Evolutionary conservation across 1,140 invertebrate species (phyloP), one percentile per base, ranked within the genome.

Genomic region (Trichomalopsis sarcophagae): DNA sequence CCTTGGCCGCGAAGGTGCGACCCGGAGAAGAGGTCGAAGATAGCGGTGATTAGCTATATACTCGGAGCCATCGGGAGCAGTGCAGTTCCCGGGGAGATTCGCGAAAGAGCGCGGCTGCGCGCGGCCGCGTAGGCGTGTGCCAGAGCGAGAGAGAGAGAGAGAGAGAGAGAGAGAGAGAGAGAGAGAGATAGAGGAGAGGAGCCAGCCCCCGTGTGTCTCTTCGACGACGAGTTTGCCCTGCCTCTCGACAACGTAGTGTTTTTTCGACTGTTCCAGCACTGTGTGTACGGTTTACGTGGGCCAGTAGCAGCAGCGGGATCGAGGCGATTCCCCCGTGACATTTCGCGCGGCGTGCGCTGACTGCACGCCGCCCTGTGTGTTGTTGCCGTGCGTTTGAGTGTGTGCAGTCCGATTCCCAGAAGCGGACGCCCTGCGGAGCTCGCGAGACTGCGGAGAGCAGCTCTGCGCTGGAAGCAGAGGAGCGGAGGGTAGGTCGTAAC

Each of bases 51-150:
- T 44, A 44, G 6, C 40, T 44, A 44, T 44, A 44, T 33, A 71
- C 3, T 11, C 23, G 13, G 27, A 27, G 30, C 1, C 21, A 33
- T 17, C 62, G 68, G 21, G 14, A 33, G 27, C 9, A 27, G 30
- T n/a, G 36, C 1, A n/a, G 33, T 10, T n/a, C 73, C 33, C 30
- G 36, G 21, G 33, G 73, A 36, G 73, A 33, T 36, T n/a, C 73
- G 73, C 9, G 10, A 30, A 44, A 23, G 23, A 33, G 87, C 86
- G 86, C 86, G 84, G 78, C 82, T 79, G 86, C 83, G 85, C 85
- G 84, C 82, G 88, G 87, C 87, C 88, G 89, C 89, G 89, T 88
- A 85, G 88, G 88, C 88, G 87, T 84, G 86, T 75, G 75, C 55
- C 86, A 82, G 33, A 78, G 21, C 9, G 2, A 50, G 66, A 80